Percentiles rank a stretch among this genome's conserved stretches.
Evolutionary conservation across 2,888 invertebrate species (phyloP).

Genomic region (Alviniconcha strummeri): DNA sequence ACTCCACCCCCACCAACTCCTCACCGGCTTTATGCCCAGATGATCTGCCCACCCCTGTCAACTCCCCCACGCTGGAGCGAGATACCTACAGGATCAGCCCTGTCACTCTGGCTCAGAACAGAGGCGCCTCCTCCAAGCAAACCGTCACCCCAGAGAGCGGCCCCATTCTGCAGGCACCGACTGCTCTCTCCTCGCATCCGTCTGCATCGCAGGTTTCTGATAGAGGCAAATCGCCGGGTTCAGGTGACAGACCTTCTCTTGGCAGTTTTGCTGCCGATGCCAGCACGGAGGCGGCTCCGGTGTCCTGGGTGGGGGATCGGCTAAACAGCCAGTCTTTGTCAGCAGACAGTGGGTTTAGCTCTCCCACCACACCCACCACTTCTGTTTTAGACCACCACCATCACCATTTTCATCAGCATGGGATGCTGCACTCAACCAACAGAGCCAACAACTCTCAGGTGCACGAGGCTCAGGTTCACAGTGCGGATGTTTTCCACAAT

Average conservation of each 20-base stretch:
- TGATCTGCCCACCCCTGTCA: slow-evolving; percentile 38
- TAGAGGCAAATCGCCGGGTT: background rate
- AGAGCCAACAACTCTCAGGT: background rate
- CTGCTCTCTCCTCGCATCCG: too few species aligned
- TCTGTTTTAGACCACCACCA: background rate
- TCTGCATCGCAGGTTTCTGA: too few species aligned
- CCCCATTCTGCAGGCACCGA: too few species aligned
- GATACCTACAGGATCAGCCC: slow-evolving; percentile 14
- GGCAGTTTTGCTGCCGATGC: background rate
- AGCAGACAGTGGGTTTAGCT: slow-evolving; percentile 33
- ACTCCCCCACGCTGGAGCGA: slow-evolving; percentile 27
- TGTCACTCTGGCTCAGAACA: slow-evolving; percentile 1
- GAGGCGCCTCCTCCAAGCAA: too few species aligned
- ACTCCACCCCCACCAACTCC: slow-evolving; percentile 57
- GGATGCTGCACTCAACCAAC: too few species aligned
- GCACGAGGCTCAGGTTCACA: background rate
- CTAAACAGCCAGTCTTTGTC: background rate
- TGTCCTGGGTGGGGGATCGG: slow-evolving; percentile 22
- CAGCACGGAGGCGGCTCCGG: slow-evolving; percentile 9
- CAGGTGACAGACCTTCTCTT: background rate
- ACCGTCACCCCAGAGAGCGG: too few species aligned
- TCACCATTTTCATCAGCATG: background rate
- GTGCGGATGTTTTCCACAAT: background rate
- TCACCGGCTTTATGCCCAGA: slow-evolving; percentile 39
- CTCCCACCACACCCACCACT: slow-evolving; percentile 20